phyloP scores from a whole-genome alignment of 2,888 invertebrate genomes.

The Chaitophorus viminalis region DNA sequence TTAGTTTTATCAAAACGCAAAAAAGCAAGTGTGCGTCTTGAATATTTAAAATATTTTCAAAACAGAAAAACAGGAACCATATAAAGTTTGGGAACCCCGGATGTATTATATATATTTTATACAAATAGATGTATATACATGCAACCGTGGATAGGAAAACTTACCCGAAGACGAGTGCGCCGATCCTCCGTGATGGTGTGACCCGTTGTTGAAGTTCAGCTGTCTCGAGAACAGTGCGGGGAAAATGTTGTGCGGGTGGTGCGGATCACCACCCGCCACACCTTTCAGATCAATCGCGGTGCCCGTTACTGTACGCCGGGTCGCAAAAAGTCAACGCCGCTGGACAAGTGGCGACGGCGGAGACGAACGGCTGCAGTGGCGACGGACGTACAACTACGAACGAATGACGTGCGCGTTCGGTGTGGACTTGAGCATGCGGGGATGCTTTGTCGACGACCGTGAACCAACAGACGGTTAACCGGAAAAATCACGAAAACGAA shows the following conservation, averaged over 20 bases:
- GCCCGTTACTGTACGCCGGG: conserved; percentile 46
- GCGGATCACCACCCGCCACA: conserved; percentile 62
- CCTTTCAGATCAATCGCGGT: conserved; percentile 62
- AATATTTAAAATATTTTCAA: too few species aligned
- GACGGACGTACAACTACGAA: not conserved
- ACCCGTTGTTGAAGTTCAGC: conserved; percentile 75
- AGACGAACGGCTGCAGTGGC: not conserved
- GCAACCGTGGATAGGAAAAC: not conserved
- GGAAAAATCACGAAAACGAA: not conserved
- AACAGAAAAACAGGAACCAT: too few species aligned
- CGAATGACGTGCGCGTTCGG: not conserved
- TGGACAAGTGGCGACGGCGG: not conserved
- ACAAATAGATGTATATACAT: too few species aligned
- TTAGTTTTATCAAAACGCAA: too few species aligned
- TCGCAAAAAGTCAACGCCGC: conserved; percentile 35
- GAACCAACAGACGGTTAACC: not conserved
- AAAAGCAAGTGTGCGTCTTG: too few species aligned
- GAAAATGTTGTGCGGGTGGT: conserved; percentile 89
- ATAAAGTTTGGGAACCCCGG: too few species aligned
- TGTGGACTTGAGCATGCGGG: not conserved
- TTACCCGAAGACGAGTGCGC: conserved; percentile 60
- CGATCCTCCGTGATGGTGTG: conserved; percentile 63
- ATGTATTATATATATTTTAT: too few species aligned
- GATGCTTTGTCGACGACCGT: not conserved
- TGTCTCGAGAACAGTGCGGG: conserved; percentile 91